Percentiles rank a stretch among this genome's conserved stretches.
Conservation (phyloP, 2,797 vertebrate species). For the Neosilurus hyrtlii region DNA sequence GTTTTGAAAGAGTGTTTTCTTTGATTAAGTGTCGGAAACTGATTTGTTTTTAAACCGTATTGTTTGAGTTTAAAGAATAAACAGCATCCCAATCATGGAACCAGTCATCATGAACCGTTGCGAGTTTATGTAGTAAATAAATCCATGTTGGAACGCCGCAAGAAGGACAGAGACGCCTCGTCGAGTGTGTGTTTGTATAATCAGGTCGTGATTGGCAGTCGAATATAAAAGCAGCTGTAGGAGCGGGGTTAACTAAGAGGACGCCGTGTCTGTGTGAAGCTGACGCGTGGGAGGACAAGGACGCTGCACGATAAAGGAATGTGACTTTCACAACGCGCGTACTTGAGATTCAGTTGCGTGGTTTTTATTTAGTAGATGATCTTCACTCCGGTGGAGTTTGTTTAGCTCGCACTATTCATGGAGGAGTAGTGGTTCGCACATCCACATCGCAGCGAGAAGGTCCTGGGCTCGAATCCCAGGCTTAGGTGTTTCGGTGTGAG, state of each 20-base stretch:
- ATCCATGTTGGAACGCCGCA: too few species aligned
- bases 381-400: neutral
- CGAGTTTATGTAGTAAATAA: neutral
- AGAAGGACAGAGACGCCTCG: neutral
- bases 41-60: neutral
- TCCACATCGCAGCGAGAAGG: too few species aligned
- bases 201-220: constrained; percentile 21
- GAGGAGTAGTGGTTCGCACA: too few species aligned
- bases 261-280: constrained; percentile 6
- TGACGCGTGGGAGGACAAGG: constrained; percentile 9
- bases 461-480: too few species aligned
- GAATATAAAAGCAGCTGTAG: constrained; percentile 30
- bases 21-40: neutral
- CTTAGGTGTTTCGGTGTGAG: too few species aligned
- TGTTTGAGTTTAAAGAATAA: neutral
- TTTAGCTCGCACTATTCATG: too few species aligned
- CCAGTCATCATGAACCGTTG: neutral
- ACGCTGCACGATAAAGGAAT: constrained; percentile 34
- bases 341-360: neutral
- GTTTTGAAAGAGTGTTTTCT: neutral
- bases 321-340: constrained; percentile 30
- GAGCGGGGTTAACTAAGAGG: constrained; percentile 41
- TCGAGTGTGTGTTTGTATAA: neutral
- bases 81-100: neutral
- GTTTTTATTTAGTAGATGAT: neutral